Evolutionary conservation across 2,888 invertebrate genomes (phyloP), one percentile per base, ranked within the genome.

Genomic region (Epirrita christyi): DNA sequence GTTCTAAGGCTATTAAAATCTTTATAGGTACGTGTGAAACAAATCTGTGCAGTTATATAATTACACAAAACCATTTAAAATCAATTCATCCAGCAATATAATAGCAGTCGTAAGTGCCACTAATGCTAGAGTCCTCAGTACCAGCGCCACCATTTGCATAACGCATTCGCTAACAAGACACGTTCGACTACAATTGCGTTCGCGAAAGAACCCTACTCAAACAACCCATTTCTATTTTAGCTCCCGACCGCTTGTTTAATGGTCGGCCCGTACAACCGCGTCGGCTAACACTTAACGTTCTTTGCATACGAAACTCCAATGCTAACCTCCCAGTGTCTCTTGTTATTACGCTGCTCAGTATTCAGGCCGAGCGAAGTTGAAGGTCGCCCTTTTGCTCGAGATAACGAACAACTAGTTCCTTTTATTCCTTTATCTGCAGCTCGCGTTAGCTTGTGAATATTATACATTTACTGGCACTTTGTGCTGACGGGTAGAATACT

Each of bases 141-240:
- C 47, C 54, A 46, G 51, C 56, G 72, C 66, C 56, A 72, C 66
- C 69, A 88, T 91, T 90, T 85, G 83, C 89, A 86, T 88, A 86
- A 80, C 83, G 87, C 88, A 89, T 91, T 91, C 88, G 75, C 84
- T 91, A 90, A 89, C 91, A 89, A 89, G 88, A 90, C 91, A 92
- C 91, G 91, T 91, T 81, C 88, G 80, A 83, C 78, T 83, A 88
- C 86, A 90, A 92, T 91, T 89, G 89, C 89, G 86, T 85, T 90
- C 88, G 85, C 88, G 86, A 90, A 91, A 91, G 89, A 91, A 88
- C 91, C 90, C 89, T 88, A 85, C 88, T 91, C 89, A 90, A 92
- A 90, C 87, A 89, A 86, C 84, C 91, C 89, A 90, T 91, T 91
- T 85, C 90, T 91, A 90, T 88, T 91, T 89, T 82, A 87, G 85